phyloP scores from a whole-genome alignment of 2,113 vertebrate genomes.

The Dipodomys ordii region DNA sequence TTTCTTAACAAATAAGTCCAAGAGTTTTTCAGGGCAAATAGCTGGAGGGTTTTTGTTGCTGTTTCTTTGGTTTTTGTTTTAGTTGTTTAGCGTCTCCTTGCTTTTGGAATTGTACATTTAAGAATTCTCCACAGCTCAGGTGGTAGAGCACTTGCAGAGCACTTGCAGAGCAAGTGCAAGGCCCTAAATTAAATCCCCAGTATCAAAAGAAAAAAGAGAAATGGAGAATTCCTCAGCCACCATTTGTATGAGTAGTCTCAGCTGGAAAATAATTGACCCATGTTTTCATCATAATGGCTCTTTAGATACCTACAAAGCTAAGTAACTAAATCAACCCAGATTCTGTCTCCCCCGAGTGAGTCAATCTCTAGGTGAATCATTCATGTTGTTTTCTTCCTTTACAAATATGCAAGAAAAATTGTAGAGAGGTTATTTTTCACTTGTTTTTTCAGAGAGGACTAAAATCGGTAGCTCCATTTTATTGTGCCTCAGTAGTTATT shows the following conservation, averaged over 20 bases:
- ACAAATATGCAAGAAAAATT: constrained; percentile 45
- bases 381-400: background rate
- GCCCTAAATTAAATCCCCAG: no score
- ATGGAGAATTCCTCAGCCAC: background rate
- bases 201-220: background rate
- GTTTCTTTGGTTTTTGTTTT: background rate
- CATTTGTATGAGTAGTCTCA: background rate
- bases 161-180: no score
- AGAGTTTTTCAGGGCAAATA: background rate
- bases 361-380: background rate
- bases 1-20: constrained; percentile 48
- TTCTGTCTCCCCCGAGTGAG: background rate
- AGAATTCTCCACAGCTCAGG: background rate
- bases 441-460: constrained; percentile 1
- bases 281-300: constrained; percentile 7
- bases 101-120: constrained; percentile 28
- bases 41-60: background rate
- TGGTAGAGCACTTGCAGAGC: no score
- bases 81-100: background rate
- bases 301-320: background rate
- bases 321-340: background rate
- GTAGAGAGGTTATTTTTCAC: constrained; percentile 3
- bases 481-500: constrained; percentile 47
- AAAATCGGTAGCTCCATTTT: constrained; percentile 10
- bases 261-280: constrained; percentile 9